phyloP scores from a whole-genome alignment of 1,140 invertebrate species.

The Triops cancriformis region DNA sequence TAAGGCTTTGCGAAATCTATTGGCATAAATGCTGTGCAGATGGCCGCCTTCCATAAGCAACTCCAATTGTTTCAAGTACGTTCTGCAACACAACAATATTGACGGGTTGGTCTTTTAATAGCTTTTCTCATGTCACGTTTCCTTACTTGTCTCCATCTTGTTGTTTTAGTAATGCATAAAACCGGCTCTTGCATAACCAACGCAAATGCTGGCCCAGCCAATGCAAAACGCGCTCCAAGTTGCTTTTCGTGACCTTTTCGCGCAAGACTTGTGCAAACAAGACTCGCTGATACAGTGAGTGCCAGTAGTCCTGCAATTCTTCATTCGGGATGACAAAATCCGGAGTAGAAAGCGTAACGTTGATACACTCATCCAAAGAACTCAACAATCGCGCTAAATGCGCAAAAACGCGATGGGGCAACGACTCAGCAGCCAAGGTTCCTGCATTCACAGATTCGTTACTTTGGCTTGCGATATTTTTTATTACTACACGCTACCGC shows the following conservation, averaged over 20 bases:
- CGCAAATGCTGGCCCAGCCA: conserved; percentile 11
- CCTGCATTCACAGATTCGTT: background rate
- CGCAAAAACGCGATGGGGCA: background rate
- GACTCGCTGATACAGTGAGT: background rate
- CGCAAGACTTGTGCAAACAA: background rate
- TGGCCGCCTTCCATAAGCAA: background rate
- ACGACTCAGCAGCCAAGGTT: background rate
- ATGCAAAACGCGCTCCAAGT: background rate
- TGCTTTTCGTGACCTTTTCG: background rate
- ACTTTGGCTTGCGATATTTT: background rate
- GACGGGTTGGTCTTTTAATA: background rate
- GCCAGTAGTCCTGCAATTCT: background rate
- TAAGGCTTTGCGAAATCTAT: background rate
- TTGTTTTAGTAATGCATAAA: background rate
- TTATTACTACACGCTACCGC: no score
- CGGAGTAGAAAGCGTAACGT: background rate
- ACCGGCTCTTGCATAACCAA: background rate
- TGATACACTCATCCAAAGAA: background rate
- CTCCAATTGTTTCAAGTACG: background rate
- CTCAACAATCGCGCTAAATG: background rate
- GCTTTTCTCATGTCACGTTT: background rate
- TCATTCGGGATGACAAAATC: background rate
- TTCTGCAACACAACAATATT: background rate
- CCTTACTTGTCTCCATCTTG: background rate
- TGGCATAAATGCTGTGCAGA: conserved; percentile 5